Conservation (phyloP, 2,113 vertebrate species). For the Isichthys henryi region DNA sequence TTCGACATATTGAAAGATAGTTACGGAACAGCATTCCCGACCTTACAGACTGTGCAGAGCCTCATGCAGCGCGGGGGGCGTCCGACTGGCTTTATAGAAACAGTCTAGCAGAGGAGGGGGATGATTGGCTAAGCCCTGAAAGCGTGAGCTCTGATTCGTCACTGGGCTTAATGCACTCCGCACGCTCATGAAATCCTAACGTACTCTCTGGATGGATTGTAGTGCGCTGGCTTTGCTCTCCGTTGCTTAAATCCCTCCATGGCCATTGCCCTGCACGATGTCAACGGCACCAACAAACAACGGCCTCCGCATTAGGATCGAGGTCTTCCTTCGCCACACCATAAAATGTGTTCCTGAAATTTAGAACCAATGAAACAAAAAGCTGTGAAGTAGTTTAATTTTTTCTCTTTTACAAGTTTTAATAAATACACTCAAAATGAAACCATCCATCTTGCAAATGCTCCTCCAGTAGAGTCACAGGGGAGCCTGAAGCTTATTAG, state of each 20-base stretch:
- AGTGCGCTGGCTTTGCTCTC: too few species aligned
- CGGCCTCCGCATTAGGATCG: background rate
- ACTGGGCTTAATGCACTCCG: background rate
- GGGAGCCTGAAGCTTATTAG: background rate
- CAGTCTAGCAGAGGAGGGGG: background rate
- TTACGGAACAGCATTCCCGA: background rate
- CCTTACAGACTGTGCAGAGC: background rate
- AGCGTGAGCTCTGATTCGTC: background rate
- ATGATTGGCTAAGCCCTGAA: background rate
- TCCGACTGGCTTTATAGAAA: background rate
- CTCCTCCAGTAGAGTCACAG: background rate
- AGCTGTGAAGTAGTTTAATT: background rate
- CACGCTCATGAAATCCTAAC: background rate
- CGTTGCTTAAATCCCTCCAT: too few species aligned
- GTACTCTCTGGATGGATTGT: background rate
- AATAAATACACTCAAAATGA: background rate
- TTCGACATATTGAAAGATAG: background rate
- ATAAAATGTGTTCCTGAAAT: background rate
- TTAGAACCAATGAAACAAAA: background rate
- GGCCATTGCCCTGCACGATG: background rate
- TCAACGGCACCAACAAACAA: background rate
- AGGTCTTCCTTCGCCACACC: background rate
- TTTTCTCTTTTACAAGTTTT: background rate
- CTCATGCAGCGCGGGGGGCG: background rate
- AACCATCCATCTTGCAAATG: background rate